Conservation (phyloP, 2,888 invertebrate species). For the Oeneis ivallda region DNA sequence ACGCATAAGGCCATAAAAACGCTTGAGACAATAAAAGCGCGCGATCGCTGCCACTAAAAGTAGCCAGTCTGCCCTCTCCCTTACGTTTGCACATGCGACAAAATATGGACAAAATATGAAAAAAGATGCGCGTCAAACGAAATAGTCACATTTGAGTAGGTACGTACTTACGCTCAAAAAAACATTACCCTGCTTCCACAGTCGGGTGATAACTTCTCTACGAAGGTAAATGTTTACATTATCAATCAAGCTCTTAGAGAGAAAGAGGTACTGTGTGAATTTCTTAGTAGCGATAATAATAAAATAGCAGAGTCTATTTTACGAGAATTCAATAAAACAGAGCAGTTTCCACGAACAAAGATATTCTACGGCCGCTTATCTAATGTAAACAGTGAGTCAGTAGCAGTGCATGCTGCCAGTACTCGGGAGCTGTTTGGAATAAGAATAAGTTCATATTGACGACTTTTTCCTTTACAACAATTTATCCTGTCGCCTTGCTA, state of each 20-base stretch:
- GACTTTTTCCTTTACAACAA: neutral
- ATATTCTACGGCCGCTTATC: constrained; percentile 45
- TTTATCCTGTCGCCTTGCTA: neutral
- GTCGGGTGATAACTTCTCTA: neutral
- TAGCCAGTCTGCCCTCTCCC: too few relatives aligned
- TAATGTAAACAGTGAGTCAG: constrained; percentile 46
- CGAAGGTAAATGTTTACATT: constrained; percentile 12
- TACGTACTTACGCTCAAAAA: too few relatives aligned
- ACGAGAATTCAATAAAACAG: constrained; percentile 36
- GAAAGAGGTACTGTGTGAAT: constrained; percentile 6
- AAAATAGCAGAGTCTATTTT: constrained; percentile 29
- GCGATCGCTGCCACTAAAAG: too few relatives aligned
- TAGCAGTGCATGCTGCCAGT: neutral
- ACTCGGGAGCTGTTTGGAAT: constrained; percentile 9
- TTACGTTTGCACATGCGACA: too few relatives aligned
- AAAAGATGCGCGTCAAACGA: too few relatives aligned
- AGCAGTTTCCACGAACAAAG: constrained; percentile 45
- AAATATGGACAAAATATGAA: too few relatives aligned
- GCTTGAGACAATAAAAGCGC: too few relatives aligned
- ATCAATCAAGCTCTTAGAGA: neutral
- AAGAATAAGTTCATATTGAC: neutral
- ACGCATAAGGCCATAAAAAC: too few relatives aligned
- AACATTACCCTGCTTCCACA: too few relatives aligned
- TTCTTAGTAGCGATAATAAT: constrained; percentile 35
- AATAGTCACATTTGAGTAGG: too few relatives aligned